Base-by-base conservation (phyloP, 1,140 invertebrate genomes). In the Bacillus rossius region DNA sequence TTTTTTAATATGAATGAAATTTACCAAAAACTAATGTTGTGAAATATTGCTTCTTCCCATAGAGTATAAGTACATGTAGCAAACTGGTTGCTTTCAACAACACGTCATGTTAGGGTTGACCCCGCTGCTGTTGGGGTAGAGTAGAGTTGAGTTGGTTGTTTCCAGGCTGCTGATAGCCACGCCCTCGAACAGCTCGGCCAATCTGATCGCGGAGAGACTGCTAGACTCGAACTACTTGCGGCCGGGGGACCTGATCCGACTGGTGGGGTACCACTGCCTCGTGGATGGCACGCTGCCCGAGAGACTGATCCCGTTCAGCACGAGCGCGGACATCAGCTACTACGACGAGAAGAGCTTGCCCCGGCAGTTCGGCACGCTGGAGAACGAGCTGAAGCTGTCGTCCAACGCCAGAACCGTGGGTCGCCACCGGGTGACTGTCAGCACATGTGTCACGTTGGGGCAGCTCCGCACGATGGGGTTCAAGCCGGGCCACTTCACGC, bases 141-240 rank as follows among this genome's bases (percentile, higher is more conserved):
- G 29, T 34, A 34, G 10, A 34, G 29, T 10, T 34, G 10, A 7
- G 29, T 34, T 34, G 4, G 29, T 4, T 34, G 4, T 34, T 64
- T 63, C 17, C 61, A 75, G 90, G 61, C 80, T 96, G 45, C 67
- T 97, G 23, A 80, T 94, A 26, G 89, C 87, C 22, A 86, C 92
- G 8, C 93, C 94, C 1, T 93, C 92, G 1, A 95, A 95, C 65
- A 91, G 88, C 72, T 87, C 92, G 10, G 88, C 92, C 3, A 91
- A 96, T 79, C 76, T 94, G 43, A 81, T 94, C 37, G 74, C 84
- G 8, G 81, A 85, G 65, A 75, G 83, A 59, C 68, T 93, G 2
- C 72, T 89, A 19, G 71, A 82, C 19, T 82, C 75, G 59, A 77
- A 77, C 7, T 58, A 75, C 19, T 62, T 84, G 2, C 71, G 78